phyloP scores from a whole-genome alignment of 1,140 invertebrate species.

The Drosophila jambulina region DNA sequence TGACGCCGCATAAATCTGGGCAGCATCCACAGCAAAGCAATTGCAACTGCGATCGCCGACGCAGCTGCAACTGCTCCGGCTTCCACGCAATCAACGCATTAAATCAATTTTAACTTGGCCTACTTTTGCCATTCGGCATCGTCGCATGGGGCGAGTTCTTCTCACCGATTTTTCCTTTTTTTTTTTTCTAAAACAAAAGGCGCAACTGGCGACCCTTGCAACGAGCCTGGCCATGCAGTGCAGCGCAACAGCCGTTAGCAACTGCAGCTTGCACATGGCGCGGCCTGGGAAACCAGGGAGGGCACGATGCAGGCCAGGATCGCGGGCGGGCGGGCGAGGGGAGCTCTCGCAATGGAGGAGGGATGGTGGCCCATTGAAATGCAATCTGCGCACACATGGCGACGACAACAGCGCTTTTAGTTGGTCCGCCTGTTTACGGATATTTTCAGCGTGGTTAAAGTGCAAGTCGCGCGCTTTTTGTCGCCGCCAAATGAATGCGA shows the following conservation, averaged over 20 bases:
- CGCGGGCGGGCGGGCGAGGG: neutral
- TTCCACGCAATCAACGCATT: constrained; percentile 73
- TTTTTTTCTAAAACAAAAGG: constrained; percentile 39
- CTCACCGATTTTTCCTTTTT: constrained; percentile 9
- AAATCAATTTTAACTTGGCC: constrained; percentile 84
- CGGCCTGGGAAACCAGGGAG: constrained; percentile 27
- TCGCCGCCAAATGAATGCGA: constrained; percentile 45
- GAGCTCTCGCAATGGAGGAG: neutral
- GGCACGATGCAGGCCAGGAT: constrained; percentile 25
- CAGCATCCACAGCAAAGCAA: constrained; percentile 21
- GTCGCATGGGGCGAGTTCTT: constrained; percentile 32
- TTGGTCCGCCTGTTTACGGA: constrained; percentile 27
- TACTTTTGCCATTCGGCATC: constrained; percentile 58
- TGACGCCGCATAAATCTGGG: constrained; percentile 59
- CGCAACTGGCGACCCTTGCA: constrained; percentile 50
- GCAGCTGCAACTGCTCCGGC: constrained; percentile 31
- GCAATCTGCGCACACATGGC: constrained; percentile 66
- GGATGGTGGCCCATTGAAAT: constrained; percentile 49
- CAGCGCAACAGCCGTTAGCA: constrained; percentile 22
- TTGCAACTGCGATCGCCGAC: constrained; percentile 36
- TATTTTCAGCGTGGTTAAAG: constrained; percentile 41
- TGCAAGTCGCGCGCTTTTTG: constrained; percentile 44
- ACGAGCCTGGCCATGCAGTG: constrained; percentile 14
- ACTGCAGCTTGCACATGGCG: constrained; percentile 66
- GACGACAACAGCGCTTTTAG: constrained; percentile 41